These are phyloP conservation scores for Lophura nycthemera DNA, from an alignment of 2,113 vertebrate species.

Conservation along the genomic window DNA sequence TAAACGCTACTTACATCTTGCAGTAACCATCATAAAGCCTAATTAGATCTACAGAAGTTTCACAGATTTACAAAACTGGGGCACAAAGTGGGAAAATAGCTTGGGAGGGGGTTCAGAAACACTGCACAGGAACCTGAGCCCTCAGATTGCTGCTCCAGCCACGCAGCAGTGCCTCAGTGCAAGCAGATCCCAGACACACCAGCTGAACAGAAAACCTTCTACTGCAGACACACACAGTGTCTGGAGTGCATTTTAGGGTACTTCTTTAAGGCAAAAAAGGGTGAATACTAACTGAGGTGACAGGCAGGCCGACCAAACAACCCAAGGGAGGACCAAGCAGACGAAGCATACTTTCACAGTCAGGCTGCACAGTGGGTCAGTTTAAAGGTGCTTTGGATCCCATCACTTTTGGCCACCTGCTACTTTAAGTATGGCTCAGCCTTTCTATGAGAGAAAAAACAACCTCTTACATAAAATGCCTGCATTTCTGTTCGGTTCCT, in stretches of 20 bases:
- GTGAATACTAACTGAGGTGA: not conserved
- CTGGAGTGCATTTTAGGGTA: constrained; percentile 18
- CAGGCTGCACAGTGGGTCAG: not conserved
- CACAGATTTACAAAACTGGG: not conserved
- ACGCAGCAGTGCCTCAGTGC: not conserved
- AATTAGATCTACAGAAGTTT: not conserved
- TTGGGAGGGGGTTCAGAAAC: not conserved
- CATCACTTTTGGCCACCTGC: not conserved
- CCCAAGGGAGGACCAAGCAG: not conserved
- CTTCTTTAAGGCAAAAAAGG: constrained; percentile 54
- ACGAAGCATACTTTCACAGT: not conserved
- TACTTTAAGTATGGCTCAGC: not conserved
- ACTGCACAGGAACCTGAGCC: not conserved
- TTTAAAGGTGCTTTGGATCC: not conserved
- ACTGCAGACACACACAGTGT: constrained; percentile 23
- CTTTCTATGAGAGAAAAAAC: not conserved
- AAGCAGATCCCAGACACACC: not conserved
- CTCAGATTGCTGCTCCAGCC: not conserved
- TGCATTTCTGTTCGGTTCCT: not conserved
- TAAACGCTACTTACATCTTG: not conserved
- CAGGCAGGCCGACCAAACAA: not conserved
- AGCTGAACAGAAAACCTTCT: not conserved
- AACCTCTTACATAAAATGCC: not conserved
- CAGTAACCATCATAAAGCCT: not conserved
- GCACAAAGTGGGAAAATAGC: not conserved